These are phyloP conservation scores for Clusia tigrina DNA, from an alignment of 2,888 invertebrate genomes.

Conservation along the genomic window DNA sequence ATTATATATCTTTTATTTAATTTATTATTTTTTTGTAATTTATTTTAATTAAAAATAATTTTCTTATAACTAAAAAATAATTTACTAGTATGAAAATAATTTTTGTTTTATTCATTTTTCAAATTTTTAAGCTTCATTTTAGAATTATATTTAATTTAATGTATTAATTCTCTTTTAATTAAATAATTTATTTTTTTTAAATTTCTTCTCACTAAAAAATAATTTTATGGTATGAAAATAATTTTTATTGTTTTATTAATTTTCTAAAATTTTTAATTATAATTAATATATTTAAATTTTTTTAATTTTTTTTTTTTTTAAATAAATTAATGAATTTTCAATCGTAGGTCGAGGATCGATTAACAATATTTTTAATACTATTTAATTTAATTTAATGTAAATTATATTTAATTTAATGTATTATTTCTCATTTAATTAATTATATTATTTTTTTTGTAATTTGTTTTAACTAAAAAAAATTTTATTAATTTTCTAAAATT, in stretches of 20 bases:
- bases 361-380: too few relatives aligned
- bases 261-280: neutral
- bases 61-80: too few relatives aligned
- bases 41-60: too few relatives aligned
- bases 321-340: neutral
- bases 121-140: too few relatives aligned
- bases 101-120: too few relatives aligned
- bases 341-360: too few relatives aligned
- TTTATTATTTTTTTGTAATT: too few relatives aligned
- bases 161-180: too few relatives aligned
- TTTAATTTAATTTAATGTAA: neutral
- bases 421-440: neutral
- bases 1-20: too few relatives aligned
- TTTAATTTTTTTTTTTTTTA: neutral
- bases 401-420: neutral
- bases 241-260: neutral
- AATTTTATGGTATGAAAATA: neutral
- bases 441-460: neutral
- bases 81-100: too few relatives aligned
- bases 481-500: neutral
- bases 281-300: neutral
- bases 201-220: neutral
- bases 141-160: too few relatives aligned
- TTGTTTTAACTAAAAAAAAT: neutral
- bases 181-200: too few relatives aligned